Evolutionary conservation across 2,888 invertebrate genomes (phyloP), one percentile per base, ranked within the genome.

Genomic region (Ethmia dodecea): DNA sequence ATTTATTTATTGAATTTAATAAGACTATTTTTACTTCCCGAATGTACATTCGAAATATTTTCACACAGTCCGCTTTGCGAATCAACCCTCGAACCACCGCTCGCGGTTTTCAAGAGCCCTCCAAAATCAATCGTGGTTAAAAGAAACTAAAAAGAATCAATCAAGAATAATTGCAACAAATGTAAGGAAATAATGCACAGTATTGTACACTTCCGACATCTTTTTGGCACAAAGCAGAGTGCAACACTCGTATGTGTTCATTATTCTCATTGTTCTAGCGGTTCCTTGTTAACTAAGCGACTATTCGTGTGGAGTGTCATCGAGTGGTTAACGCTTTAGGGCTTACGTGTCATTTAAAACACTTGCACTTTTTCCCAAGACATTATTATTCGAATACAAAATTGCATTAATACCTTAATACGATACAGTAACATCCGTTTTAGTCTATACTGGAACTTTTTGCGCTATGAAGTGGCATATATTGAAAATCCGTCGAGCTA

Each of bases 181-280:
- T 73, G 79, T 78, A 78, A 76, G 76, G 74, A 75, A 76, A 71
- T 74, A 77, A 74, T 59, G 55, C 54, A 45, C 52, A n/a, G n/a
- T 45, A 65, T 81, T 80, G 77, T 80, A 57, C 39, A 54, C 52
- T 42, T 52, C 71, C 62, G 67, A 78, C 83, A 83, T 84, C 83
- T 84, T 84, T 74, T 58, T 35, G 54, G 41, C 52, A 78, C 66
- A 79, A 77, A 67, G 61, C 61, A 37, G 61, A 81, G 78, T 56
- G 62, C 59, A 54, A 49, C 12, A 10, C 12, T 26, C 53, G 46
- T 58, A 63, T 52, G 66, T 65, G 63, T 74, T 70, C 71, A 72
- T 72, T 72, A 74, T 70, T 63, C 45, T 44, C 50, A 64, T 81
- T 83, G 83, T 84, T 80, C 77, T 71, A 70, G 33, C 33, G 33